Percentiles rank a stretch among this genome's conserved stretches.
Evolutionary conservation across 1,140 invertebrate genomes (phyloP).

Genomic region (Drosophila orena): DNA sequence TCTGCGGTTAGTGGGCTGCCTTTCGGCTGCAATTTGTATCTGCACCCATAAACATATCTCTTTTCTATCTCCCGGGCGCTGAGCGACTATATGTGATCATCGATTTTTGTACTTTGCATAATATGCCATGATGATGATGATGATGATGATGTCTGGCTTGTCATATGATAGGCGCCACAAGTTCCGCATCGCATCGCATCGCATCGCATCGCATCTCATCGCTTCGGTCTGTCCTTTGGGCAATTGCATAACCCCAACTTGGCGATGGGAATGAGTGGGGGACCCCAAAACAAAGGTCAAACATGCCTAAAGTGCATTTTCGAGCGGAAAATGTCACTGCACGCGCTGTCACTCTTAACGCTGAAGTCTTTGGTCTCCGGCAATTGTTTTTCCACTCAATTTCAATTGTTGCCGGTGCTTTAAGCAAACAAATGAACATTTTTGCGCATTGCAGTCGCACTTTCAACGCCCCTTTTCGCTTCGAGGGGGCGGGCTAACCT

Average conservation of each 20-base stretch:
- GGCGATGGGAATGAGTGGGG: not conserved
- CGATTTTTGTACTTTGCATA: conserved; percentile 68
- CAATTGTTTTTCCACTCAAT: conserved; percentile 75
- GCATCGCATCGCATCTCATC: not conserved
- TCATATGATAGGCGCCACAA: conserved; percentile 51
- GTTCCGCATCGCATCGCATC: conserved; percentile 56
- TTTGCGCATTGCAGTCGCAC: conserved; percentile 71
- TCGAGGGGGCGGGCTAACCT: conserved; percentile 27
- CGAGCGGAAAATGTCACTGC: conserved; percentile 74
- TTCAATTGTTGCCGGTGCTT: conserved; percentile 60
- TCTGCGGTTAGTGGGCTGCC: conserved; percentile 72
- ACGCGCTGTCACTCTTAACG: conserved; percentile 62
- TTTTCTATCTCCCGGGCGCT: conserved; percentile 21
- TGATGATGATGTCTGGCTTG: conserved; percentile 36
- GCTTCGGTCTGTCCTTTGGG: conserved; percentile 28
- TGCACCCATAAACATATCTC: conserved; percentile 57
- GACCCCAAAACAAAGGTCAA: conserved; percentile 64
- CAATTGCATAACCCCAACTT: conserved; percentile 28
- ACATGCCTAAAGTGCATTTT: conserved; percentile 64
- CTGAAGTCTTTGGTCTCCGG: conserved; percentile 17
- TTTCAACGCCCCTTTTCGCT: conserved; percentile 44
- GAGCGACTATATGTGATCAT: conserved; percentile 43
- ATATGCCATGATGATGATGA: conserved; percentile 47
- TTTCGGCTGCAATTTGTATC: conserved; percentile 64
- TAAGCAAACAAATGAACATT: conserved; percentile 71